Evolutionary conservation across 2,113 vertebrate genomes (phyloP).

Genomic region (Gadus chalcogrammus): DNA sequence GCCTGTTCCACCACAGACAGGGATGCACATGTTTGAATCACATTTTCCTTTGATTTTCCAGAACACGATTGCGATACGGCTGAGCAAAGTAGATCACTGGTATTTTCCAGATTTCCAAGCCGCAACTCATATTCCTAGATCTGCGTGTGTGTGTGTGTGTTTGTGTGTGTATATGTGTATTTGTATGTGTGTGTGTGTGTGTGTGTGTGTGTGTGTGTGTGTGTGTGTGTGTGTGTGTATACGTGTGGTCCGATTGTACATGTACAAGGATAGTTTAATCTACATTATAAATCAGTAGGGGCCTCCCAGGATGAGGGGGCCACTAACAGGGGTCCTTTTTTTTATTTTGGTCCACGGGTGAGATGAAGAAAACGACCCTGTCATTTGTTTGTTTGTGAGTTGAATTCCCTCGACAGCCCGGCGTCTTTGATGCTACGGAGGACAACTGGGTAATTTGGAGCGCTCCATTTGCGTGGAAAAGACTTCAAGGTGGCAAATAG

Average conservation of each 20-base stretch:
- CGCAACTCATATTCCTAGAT: conserved; percentile 4
- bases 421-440: conserved; percentile 75
- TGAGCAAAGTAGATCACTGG: conserved; percentile 29
- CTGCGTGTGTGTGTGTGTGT: conserved; percentile 17
- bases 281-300: conserved; percentile 55
- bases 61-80: conserved; percentile 32
- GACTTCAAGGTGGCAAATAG: conserved; percentile 57
- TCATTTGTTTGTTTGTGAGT: conserved; percentile 71
- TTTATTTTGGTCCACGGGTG: conserved; percentile 63
- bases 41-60: conserved; percentile 45
- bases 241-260: conserved; percentile 33
- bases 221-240: conserved; percentile 14
- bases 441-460: conserved; percentile 72
- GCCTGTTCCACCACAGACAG: conserved; percentile 21
- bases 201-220: conserved; percentile 27
- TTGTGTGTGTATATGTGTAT: conserved; percentile 11
- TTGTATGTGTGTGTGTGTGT: conserved; percentile 16
- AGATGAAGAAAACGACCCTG: conserved; percentile 60
- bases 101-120: neutral
- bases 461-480: conserved; percentile 70
- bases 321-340: conserved; percentile 22
- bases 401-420: conserved; percentile 25
- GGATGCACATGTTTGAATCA: conserved; percentile 51
- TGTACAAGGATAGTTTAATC: conserved; percentile 58
- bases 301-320: conserved; percentile 60